Conservation (phyloP, 1,140 invertebrate species). For the Babylonia areolata region DNA sequence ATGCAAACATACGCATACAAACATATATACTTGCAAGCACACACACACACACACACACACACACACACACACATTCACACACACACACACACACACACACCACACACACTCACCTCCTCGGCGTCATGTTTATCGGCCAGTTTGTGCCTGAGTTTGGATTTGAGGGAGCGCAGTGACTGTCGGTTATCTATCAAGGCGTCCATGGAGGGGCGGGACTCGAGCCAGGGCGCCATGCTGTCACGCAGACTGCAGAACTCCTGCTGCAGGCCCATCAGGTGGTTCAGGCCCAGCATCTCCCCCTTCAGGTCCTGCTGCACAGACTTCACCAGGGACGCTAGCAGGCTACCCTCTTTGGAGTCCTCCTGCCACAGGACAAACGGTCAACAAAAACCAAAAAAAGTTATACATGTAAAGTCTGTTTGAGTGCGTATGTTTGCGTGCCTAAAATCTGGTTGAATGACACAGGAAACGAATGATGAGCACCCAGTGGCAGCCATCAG, state of each 20-base stretch:
- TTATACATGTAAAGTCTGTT: too few relatives aligned
- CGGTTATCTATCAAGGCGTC: conserved; percentile 49
- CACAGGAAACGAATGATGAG: too few relatives aligned
- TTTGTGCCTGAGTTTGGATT: conserved; percentile 62
- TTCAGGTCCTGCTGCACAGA: conserved; percentile 53
- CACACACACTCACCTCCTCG: conserved; percentile 60
- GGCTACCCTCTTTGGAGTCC: conserved; percentile 45
- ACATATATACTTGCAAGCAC: not conserved
- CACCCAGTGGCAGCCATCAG: too few relatives aligned
- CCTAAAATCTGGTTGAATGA: too few relatives aligned
- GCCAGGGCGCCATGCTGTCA: conserved; percentile 55
- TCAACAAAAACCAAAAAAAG: too few relatives aligned
- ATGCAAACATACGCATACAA: not conserved
- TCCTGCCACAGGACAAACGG: conserved; percentile 54
- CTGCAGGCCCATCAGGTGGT: conserved; percentile 47
- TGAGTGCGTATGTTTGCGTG: too few relatives aligned
- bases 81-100: not conserved
- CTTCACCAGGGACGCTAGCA: conserved; percentile 56
- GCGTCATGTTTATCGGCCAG: conserved; percentile 63
- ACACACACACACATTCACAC: not conserved
- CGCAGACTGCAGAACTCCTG: conserved; percentile 50
- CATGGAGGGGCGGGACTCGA: conserved; percentile 49
- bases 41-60: not conserved
- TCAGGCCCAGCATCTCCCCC: conserved; percentile 48
- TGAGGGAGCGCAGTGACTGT: conserved; percentile 54